Conservation (phyloP, 2,888 invertebrate species). For the Lasioglossum zephyrum region DNA sequence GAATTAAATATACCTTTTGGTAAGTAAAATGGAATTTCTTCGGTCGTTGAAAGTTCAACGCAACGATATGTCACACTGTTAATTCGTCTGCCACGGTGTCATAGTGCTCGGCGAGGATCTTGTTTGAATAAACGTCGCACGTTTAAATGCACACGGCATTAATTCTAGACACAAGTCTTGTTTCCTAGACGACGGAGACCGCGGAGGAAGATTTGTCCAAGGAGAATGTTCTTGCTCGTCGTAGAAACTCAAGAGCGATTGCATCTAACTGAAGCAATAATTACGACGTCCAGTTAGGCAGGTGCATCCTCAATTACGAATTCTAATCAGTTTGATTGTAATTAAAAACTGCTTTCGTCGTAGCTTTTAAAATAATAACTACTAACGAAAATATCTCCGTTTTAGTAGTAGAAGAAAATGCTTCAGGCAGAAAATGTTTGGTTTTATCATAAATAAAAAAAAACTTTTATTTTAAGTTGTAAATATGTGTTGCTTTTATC, state of each 20-base stretch:
- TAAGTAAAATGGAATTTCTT: background rate
- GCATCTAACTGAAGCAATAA: constrained; percentile 39
- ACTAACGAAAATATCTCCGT: no score
- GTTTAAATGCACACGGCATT: constrained; percentile 46
- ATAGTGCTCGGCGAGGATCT: constrained; percentile 31
- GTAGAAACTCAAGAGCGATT: constrained; percentile 48
- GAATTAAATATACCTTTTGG: no score
- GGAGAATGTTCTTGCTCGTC: constrained; percentile 14
- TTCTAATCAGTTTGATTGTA: background rate
- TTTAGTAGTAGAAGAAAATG: no score
- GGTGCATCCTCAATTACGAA: constrained; percentile 32
- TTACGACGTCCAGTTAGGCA: constrained; percentile 34
- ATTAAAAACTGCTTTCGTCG: background rate
- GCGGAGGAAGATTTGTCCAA: constrained; percentile 36
- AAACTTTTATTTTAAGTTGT: no score
- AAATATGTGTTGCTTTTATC: no score
- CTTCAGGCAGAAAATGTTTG: no score
- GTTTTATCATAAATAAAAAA: no score
- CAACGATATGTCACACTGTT: background rate
- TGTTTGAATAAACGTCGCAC: constrained; percentile 44
- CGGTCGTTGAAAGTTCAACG: constrained; percentile 8
- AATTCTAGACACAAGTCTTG: constrained; percentile 45
- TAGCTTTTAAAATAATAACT: no score
- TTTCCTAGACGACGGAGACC: constrained; percentile 37
- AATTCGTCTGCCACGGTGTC: constrained; percentile 38